phyloP scores from a whole-genome alignment of 2,888 invertebrate genomes.

The Cepaea hortensis region DNA sequence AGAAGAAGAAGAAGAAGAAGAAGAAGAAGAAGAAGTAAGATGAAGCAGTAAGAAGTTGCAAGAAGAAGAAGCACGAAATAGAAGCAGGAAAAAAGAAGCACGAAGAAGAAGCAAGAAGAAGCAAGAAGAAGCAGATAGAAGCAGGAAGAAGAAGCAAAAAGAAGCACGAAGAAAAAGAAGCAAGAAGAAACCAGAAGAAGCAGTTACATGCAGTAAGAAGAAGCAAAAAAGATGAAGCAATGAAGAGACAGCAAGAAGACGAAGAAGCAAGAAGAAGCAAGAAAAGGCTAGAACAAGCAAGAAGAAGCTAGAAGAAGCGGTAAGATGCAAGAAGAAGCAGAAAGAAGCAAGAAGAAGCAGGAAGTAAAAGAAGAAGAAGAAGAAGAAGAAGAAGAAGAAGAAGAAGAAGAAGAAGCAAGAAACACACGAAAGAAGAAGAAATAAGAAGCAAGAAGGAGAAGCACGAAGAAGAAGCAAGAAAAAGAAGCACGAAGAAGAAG shows the following conservation, averaged over 20 bases:
- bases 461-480: too few relatives aligned
- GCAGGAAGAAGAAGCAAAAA: background rate
- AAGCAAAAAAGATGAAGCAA: too few relatives aligned
- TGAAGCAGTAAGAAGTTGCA: too few relatives aligned
- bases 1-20: background rate
- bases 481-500: too few relatives aligned
- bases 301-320: too few relatives aligned
- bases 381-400: slow-evolving; percentile 3
- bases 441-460: too few relatives aligned
- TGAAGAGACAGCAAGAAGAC: too few relatives aligned
- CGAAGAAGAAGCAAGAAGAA: background rate
- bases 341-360: background rate
- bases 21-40: background rate
- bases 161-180: background rate
- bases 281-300: too few relatives aligned
- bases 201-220: background rate
- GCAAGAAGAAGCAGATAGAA: background rate
- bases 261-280: too few relatives aligned
- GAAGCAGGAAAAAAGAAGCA: background rate
- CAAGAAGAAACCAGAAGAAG: background rate
- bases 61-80: too few relatives aligned
- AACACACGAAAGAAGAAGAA: too few relatives aligned
- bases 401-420: background rate
- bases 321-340: background rate
- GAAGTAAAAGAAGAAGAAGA: too few relatives aligned